Evolutionary conservation across 2,797 vertebrate genomes (phyloP).

Genomic region (Labroides dimidiatus): DNA sequence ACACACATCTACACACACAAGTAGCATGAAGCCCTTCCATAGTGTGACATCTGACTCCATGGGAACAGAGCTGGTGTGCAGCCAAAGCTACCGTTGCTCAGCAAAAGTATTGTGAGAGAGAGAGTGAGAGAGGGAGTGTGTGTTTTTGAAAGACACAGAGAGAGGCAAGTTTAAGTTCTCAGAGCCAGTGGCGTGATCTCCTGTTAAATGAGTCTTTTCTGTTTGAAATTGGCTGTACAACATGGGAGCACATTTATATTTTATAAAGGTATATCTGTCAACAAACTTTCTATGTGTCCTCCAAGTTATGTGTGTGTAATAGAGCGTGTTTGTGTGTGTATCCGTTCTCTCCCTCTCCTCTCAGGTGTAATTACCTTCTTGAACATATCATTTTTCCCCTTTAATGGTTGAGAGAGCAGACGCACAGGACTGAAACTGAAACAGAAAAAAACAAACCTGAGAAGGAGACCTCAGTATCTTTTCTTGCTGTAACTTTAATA

Average conservation of each 20-base stretch:
- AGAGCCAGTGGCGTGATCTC: conserved; percentile 18
- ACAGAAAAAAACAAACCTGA: conserved; percentile 35
- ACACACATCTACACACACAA: conserved; percentile 18
- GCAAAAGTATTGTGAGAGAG: conserved; percentile 24
- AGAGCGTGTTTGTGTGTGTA: conserved; percentile 18
- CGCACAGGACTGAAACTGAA: conserved; percentile 11
- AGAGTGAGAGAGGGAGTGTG: conserved; percentile 2
- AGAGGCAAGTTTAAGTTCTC: background rate
- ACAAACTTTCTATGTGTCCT: conserved; percentile 13
- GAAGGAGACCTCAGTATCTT: conserved; percentile 32
- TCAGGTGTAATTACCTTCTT: conserved; percentile 65
- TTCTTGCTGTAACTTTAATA: conserved; percentile 3
- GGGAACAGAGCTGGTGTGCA: conserved; percentile 58
- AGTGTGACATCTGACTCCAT: conserved; percentile 72
- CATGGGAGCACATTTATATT: conserved; percentile 16
- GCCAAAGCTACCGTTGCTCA: conserved; percentile 34
- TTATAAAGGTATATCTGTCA: conserved; percentile 21
- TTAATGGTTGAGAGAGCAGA: conserved; percentile 46
- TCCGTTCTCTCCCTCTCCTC: conserved; percentile 9
- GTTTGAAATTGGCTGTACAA: conserved; percentile 10
- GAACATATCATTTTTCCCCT: conserved; percentile 65
- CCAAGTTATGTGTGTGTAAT: conserved; percentile 6
- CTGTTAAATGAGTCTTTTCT: background rate
- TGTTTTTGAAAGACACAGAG: background rate
- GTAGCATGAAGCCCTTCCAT: conserved; percentile 22